Evolutionary conservation across 2,888 invertebrate genomes (phyloP), one percentile per base, ranked within the genome.

Genomic region (Buathra laborator): DNA sequence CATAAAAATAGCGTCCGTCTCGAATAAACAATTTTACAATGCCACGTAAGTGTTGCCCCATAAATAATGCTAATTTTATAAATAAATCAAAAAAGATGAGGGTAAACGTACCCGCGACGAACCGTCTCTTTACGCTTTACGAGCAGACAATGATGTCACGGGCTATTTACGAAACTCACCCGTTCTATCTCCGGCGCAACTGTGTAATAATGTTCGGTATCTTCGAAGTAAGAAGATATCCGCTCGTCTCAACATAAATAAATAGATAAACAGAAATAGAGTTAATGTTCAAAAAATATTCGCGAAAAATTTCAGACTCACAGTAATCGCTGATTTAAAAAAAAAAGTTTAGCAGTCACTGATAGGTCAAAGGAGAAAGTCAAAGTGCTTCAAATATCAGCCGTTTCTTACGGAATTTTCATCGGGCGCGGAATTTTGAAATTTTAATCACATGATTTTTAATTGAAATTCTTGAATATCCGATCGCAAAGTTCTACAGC

Each of bases 101-200:
- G 51, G 66, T 43, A 76, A 53, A 76, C 43, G 19, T 53, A 32
- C 43, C 14, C 51, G 7, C 37, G 43, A 37, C 51, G n/a, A 64
- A 46, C 29, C 16, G 66, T 53, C 19, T 72, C 64, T 67, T 84
- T 81, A 86, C 77, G 78, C 78, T 88, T 88, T 85, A 86, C 86
- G 75, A 87, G 83, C 78, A 37, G 71, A 79, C 85, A 86, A 88
- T 90, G 90, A 91, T 90, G 89, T 91, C 90, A 90, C 86, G 86
- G 86, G 88, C 86, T 89, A 89, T 89, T 89, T 75, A 75, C 85
- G 70, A 82, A 79, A 67, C 66, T 71, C 66, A 67, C 75, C 48
- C 75, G 66, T 62, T 82, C 68, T 68, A 78, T 78, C 82, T 82
- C 56, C 53, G 81, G 77, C 83, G 70, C 37, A 48, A 67, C 78